phyloP scores from a whole-genome alignment of 2,113 vertebrate species.

The Chunga burmeisteri region DNA sequence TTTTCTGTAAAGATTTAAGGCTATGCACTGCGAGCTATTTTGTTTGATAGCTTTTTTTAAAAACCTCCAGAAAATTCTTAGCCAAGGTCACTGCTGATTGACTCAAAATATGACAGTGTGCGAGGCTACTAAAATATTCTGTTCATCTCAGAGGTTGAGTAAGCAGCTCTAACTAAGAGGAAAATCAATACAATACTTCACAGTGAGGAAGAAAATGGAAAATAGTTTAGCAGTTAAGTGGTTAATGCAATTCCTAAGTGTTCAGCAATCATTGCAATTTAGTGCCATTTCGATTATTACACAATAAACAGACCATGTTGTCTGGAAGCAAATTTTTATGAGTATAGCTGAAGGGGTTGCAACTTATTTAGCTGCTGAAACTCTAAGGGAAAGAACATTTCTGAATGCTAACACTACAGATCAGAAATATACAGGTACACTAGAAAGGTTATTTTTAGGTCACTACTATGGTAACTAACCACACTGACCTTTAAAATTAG shows the following conservation, averaged over 20 bases:
- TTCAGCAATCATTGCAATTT: constrained; percentile 84
- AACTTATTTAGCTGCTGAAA: constrained; percentile 83
- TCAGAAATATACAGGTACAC: constrained; percentile 77
- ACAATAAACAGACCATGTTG: constrained; percentile 88
- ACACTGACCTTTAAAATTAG: constrained; percentile 75
- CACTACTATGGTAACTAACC: constrained; percentile 71
- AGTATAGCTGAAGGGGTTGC: constrained; percentile 84
- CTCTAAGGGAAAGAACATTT: constrained; percentile 75
- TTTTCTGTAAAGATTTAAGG: background rate
- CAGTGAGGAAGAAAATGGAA: constrained; percentile 51
- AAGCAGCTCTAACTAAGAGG: constrained; percentile 49
- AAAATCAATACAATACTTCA: constrained; percentile 29
- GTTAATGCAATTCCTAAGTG: constrained; percentile 84
- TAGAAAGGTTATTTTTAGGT: constrained; percentile 78
- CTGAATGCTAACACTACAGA: constrained; percentile 68
- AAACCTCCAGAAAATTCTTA: constrained; percentile 49
- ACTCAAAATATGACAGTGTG: constrained; percentile 26
- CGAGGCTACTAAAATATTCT: constrained; percentile 9
- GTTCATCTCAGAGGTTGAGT: constrained; percentile 22
- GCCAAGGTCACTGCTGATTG: constrained; percentile 55
- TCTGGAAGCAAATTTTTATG: constrained; percentile 87
- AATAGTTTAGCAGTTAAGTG: constrained; percentile 75
- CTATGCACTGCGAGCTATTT: background rate
- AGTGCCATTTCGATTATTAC: constrained; percentile 88
- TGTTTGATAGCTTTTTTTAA: background rate